Conservation (phyloP, 2,113 vertebrate species). For the Ophiodon elongatus region DNA sequence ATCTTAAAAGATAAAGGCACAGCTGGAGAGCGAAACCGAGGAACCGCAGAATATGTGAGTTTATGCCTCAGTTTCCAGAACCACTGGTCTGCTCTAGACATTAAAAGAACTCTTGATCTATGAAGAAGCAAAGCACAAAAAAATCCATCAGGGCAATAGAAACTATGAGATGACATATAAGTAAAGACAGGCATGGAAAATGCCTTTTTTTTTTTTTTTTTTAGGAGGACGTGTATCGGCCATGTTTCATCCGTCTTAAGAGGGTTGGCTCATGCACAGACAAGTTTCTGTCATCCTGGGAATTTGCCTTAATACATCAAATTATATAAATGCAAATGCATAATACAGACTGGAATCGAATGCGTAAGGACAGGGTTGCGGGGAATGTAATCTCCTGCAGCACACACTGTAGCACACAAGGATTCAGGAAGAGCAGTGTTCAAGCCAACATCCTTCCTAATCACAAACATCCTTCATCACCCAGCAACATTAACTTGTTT, state of each 20-base stretch:
- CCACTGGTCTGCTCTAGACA: conserved; percentile 28
- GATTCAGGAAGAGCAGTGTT: conserved; percentile 71
- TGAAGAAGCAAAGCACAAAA: conserved; percentile 13
- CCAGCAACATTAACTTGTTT: conserved; percentile 38
- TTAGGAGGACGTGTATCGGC: conserved; percentile 24
- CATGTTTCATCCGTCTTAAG: conserved; percentile 45
- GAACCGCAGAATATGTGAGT: neutral
- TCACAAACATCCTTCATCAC: conserved; percentile 72
- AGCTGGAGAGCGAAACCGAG: neutral
- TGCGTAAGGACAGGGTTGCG: conserved; percentile 26
- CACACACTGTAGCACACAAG: conserved; percentile 27
- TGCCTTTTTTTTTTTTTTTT: conserved; percentile 41
- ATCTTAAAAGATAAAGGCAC: conserved; percentile 6
- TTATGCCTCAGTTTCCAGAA: conserved; percentile 31
- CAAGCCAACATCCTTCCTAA: conserved; percentile 74
- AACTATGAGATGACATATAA: conserved; percentile 37
- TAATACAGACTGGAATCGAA: conserved; percentile 30
- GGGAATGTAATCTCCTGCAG: conserved; percentile 44
- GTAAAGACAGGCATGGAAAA: conserved; percentile 51
- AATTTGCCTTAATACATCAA: conserved; percentile 65
- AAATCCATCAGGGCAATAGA: conserved; percentile 37
- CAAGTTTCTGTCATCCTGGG: conserved; percentile 61
- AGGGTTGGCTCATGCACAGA: conserved; percentile 54
- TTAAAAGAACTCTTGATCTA: conserved; percentile 35
- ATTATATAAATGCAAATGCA: conserved; percentile 57